Evolutionary conservation across 2,797 vertebrate species (phyloP), one percentile per base, ranked within the genome.

Genomic region (Chelon labrosus): DNA sequence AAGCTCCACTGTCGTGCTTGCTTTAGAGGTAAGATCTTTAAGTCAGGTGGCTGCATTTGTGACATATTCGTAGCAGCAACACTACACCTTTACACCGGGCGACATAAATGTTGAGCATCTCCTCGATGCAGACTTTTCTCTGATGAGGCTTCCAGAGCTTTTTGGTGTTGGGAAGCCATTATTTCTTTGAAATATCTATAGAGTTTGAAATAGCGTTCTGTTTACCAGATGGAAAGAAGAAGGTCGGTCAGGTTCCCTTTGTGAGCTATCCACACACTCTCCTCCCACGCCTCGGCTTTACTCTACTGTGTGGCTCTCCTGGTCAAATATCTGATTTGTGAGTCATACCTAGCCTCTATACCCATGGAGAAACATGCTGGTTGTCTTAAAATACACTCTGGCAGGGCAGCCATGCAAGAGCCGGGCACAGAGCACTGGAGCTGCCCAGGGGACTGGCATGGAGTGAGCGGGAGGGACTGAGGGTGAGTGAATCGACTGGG

Each of bases 281-380:
- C 88, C 91, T 79, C 93, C 93, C 87, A 93, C 92, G 77, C 80
- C 72, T 78, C 83, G 27, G 85, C 88, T 90, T 85, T 84, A 85
- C 89, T 87, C 91, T 67, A 70, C 86, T 80, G 82, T 85, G 88
- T 83, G 79, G 79, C 84, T 90, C 87, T 87, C 80, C 79, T 92
- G 93, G 93, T 94, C 93, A 93, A 90, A 94, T 92, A 93, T 93
- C 90, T 85, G 91, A 89, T 90, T 90, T 80, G 82, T 93, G 92
- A 93, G 91, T 94, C 93, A 93, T 91, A 84, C 86, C 86, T 86
- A 77, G 81, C 80, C 83, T 90, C 83, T 87, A 66, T 89, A 90
- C 84, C 90, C 84, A 82, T 75, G 83, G 88, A 90, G 91, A 87
- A 90, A 84, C 88, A 91, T 78, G 89, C 86, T 87, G 90, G 85